Conservation (phyloP, 2,888 invertebrate species). For the Argyra leucocephala region DNA sequence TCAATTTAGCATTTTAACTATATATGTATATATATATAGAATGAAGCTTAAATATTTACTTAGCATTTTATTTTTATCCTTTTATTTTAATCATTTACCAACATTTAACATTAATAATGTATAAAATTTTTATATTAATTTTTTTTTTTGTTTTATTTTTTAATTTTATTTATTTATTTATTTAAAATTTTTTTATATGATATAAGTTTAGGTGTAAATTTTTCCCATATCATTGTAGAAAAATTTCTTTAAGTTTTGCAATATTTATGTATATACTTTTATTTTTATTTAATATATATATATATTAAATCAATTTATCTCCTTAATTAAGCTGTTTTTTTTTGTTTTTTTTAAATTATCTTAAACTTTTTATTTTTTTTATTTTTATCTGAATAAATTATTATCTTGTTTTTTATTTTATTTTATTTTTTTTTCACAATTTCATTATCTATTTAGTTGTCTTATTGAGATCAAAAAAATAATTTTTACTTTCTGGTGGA, state of each 20-base stretch:
- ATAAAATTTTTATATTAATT: neutral
- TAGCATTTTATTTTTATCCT: neutral
- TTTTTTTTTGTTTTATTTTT: neutral
- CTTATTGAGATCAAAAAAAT: neutral
- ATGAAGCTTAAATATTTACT: neutral
- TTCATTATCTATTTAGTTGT: neutral
- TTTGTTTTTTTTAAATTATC: neutral
- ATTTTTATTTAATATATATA: neutral
- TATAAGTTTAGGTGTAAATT: neutral
- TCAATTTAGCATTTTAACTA: too few relatives aligned
- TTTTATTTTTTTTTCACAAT: neutral
- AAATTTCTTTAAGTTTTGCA: neutral
- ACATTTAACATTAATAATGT: conserved; percentile 1
- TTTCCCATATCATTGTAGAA: neutral
- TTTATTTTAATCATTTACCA: neutral
- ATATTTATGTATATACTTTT: neutral
- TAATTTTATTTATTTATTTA: neutral
- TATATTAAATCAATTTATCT: neutral
- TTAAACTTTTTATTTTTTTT: neutral
- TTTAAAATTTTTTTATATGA: neutral
- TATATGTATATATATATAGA: too few relatives aligned
- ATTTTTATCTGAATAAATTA: neutral
- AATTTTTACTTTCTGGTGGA: too few relatives aligned
- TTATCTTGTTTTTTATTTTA: neutral
- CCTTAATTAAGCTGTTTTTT: neutral